These are phyloP conservation scores for Rhabdomys dilectus DNA, from an alignment of 2,113 vertebrate species.

Conservation along the genomic window DNA sequence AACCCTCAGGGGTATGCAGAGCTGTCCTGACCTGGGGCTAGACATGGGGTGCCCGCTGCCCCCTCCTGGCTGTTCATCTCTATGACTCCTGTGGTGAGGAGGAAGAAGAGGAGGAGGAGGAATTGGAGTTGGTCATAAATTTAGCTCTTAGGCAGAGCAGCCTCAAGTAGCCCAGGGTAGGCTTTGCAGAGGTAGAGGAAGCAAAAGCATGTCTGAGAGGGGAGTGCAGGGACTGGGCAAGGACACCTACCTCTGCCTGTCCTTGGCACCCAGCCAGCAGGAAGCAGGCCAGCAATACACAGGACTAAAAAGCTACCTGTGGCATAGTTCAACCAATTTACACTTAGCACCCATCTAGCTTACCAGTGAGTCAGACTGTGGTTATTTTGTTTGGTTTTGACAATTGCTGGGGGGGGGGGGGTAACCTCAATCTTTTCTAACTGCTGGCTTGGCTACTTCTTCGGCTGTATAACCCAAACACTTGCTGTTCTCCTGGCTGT, in stretches of 20 bases:
- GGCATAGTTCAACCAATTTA: too few species aligned
- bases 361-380: too few species aligned
- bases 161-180: not conserved
- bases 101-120: too few species aligned
- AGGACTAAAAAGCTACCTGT: conserved; percentile 18
- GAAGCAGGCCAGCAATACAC: conserved; percentile 21
- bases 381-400: too few species aligned
- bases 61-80: not conserved
- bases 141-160: not conserved
- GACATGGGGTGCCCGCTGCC: not conserved
- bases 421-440: too few species aligned
- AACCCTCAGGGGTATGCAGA: too few species aligned
- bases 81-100: not conserved
- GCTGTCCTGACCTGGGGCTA: not conserved
- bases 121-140: not conserved
- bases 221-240: accelerated
- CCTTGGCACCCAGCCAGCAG: not conserved
- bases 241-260: not conserved
- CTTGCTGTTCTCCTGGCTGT: too few species aligned
- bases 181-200: not conserved
- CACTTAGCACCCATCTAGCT: too few species aligned
- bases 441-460: too few species aligned
- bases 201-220: not conserved
- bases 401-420: too few species aligned
- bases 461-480: too few species aligned